A percentile compares a stretch with the other conserved stretches of the same genome.
These are phyloP conservation scores for Acholoe squamosa DNA, from an alignment of 2,888 invertebrate genomes.

Conservation along the genomic window DNA sequence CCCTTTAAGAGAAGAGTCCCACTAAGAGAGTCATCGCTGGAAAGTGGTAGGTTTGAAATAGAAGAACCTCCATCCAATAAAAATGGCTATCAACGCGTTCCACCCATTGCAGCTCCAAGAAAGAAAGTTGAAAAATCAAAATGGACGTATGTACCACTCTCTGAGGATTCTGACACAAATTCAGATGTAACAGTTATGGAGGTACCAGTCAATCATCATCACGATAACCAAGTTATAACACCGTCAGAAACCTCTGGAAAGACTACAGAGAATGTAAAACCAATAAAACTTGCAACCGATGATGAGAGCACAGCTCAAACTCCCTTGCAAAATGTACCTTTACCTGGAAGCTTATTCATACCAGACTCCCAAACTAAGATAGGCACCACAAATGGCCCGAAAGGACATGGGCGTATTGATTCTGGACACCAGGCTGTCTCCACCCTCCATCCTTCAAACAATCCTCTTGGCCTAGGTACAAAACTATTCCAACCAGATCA, in stretches of 20 bases:
- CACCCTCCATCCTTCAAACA: neutral
- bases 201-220: neutral
- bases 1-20: neutral
- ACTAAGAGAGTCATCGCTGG: neutral
- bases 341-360: neutral
- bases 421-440: neutral
- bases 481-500: neutral
- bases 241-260: neutral
- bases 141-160: neutral
- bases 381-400: neutral
- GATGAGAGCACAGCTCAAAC: too few species aligned
- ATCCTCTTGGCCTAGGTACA: neutral
- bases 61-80: neutral
- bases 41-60: neutral
- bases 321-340: neutral
- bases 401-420: neutral
- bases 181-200: conserved; percentile 21
- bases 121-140: neutral
- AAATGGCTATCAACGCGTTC: neutral
- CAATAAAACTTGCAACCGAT: too few species aligned
- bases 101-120: neutral
- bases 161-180: conserved; percentile 20
- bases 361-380: neutral
- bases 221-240: neutral
- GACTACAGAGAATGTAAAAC: neutral